Conservation (phyloP, 2,797 vertebrate species). For the Acanthurus leucopareius region DNA sequence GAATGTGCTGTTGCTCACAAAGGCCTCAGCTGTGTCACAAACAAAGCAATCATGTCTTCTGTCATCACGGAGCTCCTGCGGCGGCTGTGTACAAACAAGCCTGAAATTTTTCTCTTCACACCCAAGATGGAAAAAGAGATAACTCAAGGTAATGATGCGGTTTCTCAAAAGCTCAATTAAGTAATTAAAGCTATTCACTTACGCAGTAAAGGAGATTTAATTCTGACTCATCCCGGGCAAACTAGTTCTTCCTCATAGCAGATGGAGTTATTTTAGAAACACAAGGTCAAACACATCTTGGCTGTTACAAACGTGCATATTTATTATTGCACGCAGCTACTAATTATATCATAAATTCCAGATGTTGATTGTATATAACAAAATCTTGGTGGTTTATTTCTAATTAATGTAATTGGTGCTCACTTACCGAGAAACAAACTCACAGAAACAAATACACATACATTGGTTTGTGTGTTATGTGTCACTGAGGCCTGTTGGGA, state of each 20-base stretch:
- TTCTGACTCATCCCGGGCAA: too few species aligned
- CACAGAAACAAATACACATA: background rate
- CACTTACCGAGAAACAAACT: background rate
- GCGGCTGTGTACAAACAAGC: background rate
- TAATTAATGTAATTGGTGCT: background rate
- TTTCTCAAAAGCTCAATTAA: background rate
- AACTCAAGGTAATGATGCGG: background rate
- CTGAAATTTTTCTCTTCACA: background rate
- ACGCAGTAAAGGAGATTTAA: too few species aligned
- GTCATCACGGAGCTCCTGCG: background rate
- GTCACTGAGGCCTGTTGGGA: background rate
- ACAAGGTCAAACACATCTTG: background rate
- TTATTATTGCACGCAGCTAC: too few species aligned
- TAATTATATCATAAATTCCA: background rate
- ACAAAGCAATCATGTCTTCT: background rate
- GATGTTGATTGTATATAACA: background rate
- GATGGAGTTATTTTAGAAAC: background rate
- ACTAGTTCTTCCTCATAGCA: too few species aligned
- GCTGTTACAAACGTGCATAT: too few species aligned
- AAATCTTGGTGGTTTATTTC: background rate
- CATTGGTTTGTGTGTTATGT: background rate
- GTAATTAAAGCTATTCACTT: background rate
- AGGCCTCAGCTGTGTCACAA: background rate
- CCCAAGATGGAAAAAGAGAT: conserved; percentile 3
- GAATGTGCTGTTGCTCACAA: background rate